Evolutionary conservation across 2,888 invertebrate genomes (phyloP).

Genomic region (Mystacides longicornis): DNA sequence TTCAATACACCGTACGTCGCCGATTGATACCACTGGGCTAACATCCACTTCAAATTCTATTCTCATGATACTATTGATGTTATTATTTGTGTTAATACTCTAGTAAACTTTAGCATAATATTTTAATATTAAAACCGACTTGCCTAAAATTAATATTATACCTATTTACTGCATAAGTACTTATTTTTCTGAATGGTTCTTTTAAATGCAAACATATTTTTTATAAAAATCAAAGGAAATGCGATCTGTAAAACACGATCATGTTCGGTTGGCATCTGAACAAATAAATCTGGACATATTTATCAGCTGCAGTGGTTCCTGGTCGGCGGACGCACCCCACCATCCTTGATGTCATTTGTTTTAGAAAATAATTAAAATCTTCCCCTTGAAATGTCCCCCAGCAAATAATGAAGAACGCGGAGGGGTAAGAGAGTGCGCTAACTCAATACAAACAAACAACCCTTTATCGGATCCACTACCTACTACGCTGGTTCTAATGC

Average conservation of each 20-base stretch:
- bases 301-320: constrained; percentile 11
- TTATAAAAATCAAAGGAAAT: constrained; percentile 1
- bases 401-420: constrained; percentile 5
- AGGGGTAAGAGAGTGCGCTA: constrained; percentile 10
- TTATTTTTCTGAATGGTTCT: neutral
- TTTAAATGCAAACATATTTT: neutral
- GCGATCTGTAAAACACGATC: neutral
- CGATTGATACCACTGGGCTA: too few relatives aligned
- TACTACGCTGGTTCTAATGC: constrained; percentile 22
- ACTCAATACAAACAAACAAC: constrained; percentile 22
- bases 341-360: constrained; percentile 23
- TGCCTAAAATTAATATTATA: too few relatives aligned
- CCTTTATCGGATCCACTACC: constrained; percentile 22
- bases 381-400: constrained; percentile 23
- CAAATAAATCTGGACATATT: constrained; percentile 24
- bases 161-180: neutral
- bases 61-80: too few relatives aligned
- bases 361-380: constrained; percentile 27
- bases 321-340: constrained; percentile 4
- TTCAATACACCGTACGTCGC: too few relatives aligned
- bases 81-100: too few relatives aligned
- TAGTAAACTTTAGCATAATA: too few relatives aligned
- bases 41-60: too few relatives aligned
- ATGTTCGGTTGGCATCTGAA: constrained; percentile 12
- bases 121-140: too few relatives aligned